These are phyloP conservation scores for Pandemis corylana DNA, from an alignment of 2,888 invertebrate species.

Conservation along the genomic window DNA sequence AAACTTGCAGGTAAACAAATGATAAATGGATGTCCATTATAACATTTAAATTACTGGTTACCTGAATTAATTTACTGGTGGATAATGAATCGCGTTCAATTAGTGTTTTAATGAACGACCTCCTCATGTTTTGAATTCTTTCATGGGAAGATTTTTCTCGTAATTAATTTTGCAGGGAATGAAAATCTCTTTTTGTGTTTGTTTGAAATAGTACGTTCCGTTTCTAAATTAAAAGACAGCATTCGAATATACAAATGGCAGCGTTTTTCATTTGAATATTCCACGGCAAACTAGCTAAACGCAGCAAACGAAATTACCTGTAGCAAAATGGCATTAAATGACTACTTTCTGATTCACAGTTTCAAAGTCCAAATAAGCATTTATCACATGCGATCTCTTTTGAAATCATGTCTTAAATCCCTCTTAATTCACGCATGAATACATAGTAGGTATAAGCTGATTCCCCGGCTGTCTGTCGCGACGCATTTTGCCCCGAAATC, in stretches of 20 bases:
- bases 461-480: not conserved
- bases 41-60: conserved; percentile 50
- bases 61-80: conserved; percentile 58
- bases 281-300: not conserved
- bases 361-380: too few species aligned
- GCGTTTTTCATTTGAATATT: not conserved
- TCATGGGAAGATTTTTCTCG: conserved; percentile 32
- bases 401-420: not conserved
- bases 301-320: not conserved
- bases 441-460: not conserved
- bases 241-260: not conserved
- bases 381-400: too few species aligned
- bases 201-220: conserved; percentile 8
- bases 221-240: not conserved
- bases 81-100: conserved; percentile 67
- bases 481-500: not conserved
- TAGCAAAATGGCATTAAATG: not conserved
- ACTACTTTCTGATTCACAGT: not conserved
- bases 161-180: conserved; percentile 39
- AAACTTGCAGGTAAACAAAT: conserved; percentile 37
- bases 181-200: conserved; percentile 36
- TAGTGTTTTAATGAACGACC: conserved; percentile 60
- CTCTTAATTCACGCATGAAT: not conserved
- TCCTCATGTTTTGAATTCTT: conserved; percentile 47
- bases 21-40: conserved; percentile 49